A percentile compares a stretch with the other conserved stretches of the same genome.
Conservation (phyloP, 2,888 invertebrate genomes). For the Melanophora roralis region DNA sequence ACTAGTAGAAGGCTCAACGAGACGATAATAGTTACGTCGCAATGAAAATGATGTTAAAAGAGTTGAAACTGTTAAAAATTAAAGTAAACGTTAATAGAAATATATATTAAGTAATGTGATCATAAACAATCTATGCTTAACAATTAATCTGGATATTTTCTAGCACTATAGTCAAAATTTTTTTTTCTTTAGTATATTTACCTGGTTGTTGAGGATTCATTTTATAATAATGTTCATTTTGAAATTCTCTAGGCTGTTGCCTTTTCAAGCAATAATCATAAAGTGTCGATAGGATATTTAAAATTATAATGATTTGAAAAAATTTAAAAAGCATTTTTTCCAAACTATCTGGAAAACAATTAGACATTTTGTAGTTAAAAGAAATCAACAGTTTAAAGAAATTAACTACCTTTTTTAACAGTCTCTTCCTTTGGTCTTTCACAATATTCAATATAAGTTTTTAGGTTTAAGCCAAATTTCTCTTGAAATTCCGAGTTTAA, state of each 20-base stretch:
- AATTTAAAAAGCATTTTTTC: constrained; percentile 64
- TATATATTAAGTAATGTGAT: too few relatives aligned
- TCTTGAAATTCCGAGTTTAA: constrained; percentile 68
- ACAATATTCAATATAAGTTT: constrained; percentile 72
- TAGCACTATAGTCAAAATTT: too few relatives aligned
- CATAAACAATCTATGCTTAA: too few relatives aligned
- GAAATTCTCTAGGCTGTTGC: constrained; percentile 12
- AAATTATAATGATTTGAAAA: constrained; percentile 49
- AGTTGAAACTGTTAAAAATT: constrained; percentile 63
- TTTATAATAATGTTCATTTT: constrained; percentile 65
- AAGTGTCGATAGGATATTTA: constrained; percentile 49
- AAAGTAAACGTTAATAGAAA: neutral
- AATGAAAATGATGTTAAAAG: constrained; percentile 70
- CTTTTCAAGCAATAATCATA: constrained; percentile 66
- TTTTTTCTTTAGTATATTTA: too few relatives aligned
- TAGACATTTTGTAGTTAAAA: too few relatives aligned
- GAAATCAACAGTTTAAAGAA: too few relatives aligned
- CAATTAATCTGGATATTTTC: too few relatives aligned
- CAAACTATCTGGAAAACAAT: constrained; percentile 62
- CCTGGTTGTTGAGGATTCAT: constrained; percentile 44
- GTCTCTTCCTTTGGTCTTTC: constrained; percentile 63
- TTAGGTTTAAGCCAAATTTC: constrained; percentile 63
- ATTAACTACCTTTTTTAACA: constrained; percentile 19
- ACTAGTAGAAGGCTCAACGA: constrained; percentile 59
- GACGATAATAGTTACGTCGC: constrained; percentile 72